phyloP scores from a whole-genome alignment of 2,113 vertebrate species.

The Brachionichthys hirsutus region DNA sequence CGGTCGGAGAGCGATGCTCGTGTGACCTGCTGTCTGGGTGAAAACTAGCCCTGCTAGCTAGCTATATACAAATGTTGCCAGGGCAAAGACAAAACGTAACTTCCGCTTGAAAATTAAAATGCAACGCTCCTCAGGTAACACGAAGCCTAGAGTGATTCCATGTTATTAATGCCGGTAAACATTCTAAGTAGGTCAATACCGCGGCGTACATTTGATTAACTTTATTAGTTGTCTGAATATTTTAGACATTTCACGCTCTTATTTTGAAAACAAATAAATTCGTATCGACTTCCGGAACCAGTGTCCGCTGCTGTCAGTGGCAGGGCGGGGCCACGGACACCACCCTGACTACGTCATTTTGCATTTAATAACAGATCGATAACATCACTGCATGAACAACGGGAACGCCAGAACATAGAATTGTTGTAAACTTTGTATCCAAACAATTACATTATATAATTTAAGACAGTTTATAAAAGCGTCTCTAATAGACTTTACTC shows the following conservation, averaged over 20 bases:
- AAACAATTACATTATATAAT: background rate
- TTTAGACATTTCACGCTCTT: background rate
- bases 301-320: slow-evolving; percentile 47
- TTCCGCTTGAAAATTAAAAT: slow-evolving; percentile 61
- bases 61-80: slow-evolving; percentile 45
- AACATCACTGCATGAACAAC: too few species aligned
- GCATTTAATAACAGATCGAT: too few species aligned
- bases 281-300: slow-evolving; percentile 20
- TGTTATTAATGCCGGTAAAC: background rate
- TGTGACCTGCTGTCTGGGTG: slow-evolving; percentile 28
- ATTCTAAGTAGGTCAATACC: too few species aligned
- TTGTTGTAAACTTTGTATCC: background rate
- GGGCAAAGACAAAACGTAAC: background rate
- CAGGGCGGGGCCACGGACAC: slow-evolving; percentile 46
- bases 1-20: slow-evolving; percentile 26
- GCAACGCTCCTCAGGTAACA: accelerated
- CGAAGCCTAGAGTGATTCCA: accelerated
- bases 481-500: too few species aligned
- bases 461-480: too few species aligned
- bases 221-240: background rate
- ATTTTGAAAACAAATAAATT: background rate
- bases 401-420: too few species aligned
- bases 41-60: slow-evolving; percentile 33
- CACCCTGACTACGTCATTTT: slow-evolving; percentile 22
- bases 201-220: too few species aligned